Evolutionary conservation across 2,888 invertebrate genomes (phyloP), one percentile per base, ranked within the genome.

Genomic region (Cacoxenus indagator): DNA sequence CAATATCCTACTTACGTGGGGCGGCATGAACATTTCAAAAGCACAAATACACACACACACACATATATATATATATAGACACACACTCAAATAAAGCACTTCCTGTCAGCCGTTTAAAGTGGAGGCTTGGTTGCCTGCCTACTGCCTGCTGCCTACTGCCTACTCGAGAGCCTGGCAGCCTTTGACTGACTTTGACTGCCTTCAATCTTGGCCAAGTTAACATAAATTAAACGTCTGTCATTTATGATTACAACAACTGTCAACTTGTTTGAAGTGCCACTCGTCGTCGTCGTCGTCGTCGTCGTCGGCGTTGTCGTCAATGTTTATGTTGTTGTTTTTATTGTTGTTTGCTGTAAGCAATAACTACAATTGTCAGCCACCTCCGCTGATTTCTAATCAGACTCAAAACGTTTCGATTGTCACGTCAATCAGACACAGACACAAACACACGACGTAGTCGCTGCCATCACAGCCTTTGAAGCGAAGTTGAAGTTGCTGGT

Each of bases 141-240:
- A 22, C 17, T 6, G 14, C 31, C 9, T 31, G 31, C 31, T 9
- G 37, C 37, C 37, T 37, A 4, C 37, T 14, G 37, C 37, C 14
- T n/a, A n/a, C n/a, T n/a, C n/a, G 11, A 3, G 51, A 51, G 19
- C 51, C 17, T 11, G 22, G n/a, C 14, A 48, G 22, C n/a, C 17
- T 48, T 43, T 43, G 48, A 17, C 24, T 51, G 51, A 24, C 24
- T 19, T 11, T 55, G 55, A 55, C 24, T 55, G 48, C 29, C 57
- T 29, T 24, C 65, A 57, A 19, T 45, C 45, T 55, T 45, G 22
- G 45, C 2, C 22, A 55, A 71, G 67, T 74, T 68, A 65, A 70
- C 71, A 78, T 78, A 78, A 78, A 78, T 78, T 77, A 77, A 77
- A 76, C 71, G 76, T 69, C 74, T 77, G 78, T 78, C 78, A 76